Evolutionary conservation across 1,140 invertebrate genomes (phyloP).

Genomic region (Adelges cooleyi): DNA sequence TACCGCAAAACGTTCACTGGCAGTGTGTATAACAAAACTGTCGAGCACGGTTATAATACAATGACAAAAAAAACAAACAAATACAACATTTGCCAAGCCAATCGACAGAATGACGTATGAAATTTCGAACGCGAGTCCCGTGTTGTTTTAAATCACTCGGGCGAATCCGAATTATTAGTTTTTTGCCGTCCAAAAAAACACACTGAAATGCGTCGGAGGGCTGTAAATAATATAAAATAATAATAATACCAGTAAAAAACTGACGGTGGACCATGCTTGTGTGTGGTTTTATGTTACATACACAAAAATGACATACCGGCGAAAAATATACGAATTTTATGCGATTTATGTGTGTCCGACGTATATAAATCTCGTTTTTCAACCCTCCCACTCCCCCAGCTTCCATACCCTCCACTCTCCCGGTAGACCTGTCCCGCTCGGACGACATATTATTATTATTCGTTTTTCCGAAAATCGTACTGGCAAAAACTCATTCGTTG

Average conservation of each 20-base stretch:
- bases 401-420: too few relatives aligned
- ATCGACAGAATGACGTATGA: constrained; percentile 11
- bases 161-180: neutral
- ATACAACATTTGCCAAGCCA: neutral
- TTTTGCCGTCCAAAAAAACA: constrained; percentile 6
- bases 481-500: neutral
- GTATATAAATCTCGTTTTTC: constrained; percentile 16
- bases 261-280: too few relatives aligned
- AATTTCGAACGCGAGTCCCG: neutral
- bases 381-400: too few relatives aligned
- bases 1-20: too few relatives aligned
- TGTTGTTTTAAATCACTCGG: constrained; percentile 22
- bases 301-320: neutral
- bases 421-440: too few relatives aligned
- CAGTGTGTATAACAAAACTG: too few relatives aligned
- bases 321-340: constrained; percentile 18
- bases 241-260: constrained; percentile 10
- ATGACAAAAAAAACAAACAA: too few relatives aligned
- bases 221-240: constrained; percentile 15
- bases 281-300: too few relatives aligned
- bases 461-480: constrained; percentile 9
- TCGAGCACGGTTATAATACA: too few relatives aligned
- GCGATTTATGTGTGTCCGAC: constrained; percentile 26
- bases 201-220: neutral
- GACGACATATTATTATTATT: neutral